Percentiles rank a stretch among this genome's conserved stretches.
Conservation (phyloP, 2,797 vertebrate genomes). For the Apogon talboti region DNA sequence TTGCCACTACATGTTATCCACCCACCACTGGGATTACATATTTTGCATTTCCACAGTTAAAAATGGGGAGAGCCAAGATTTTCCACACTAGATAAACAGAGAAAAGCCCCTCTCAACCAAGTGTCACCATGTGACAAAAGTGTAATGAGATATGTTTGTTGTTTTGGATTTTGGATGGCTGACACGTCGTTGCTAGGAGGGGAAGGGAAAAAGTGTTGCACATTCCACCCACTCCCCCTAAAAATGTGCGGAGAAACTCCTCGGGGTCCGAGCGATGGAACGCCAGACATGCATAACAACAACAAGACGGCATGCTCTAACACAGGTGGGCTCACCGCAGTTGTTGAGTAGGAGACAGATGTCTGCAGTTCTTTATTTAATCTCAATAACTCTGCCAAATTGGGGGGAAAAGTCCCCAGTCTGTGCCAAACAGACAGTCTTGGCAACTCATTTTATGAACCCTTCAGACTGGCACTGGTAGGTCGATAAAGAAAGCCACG, state of each 20-base stretch:
- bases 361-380: slow-evolving; percentile 46
- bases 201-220: slow-evolving; percentile 23
- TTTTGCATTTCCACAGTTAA: slow-evolving; percentile 43
- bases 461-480: not conserved
- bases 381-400: slow-evolving; percentile 17
- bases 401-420: too few relatives aligned
- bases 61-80: slow-evolving; percentile 18
- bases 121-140: slow-evolving; percentile 40
- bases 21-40: slow-evolving; percentile 32
- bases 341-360: slow-evolving; percentile 44
- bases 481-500: not conserved
- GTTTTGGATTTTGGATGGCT: slow-evolving; percentile 51
- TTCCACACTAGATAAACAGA: slow-evolving; percentile 46
- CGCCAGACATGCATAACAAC: slow-evolving; percentile 56
- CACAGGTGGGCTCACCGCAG: slow-evolving; percentile 63
- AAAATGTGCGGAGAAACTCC: slow-evolving; percentile 55
- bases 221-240: slow-evolving; percentile 55
- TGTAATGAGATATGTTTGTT: slow-evolving; percentile 65
- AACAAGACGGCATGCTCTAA: slow-evolving; percentile 46
- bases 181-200: slow-evolving; percentile 61
- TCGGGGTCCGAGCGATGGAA: slow-evolving; percentile 45
- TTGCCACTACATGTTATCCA: slow-evolving; percentile 51
- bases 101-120: slow-evolving; percentile 15
- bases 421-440: not conserved
- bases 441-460: not conserved